Evolutionary conservation across 2,113 vertebrate genomes (phyloP).

Genomic region (Leucopsar rothschildi): DNA sequence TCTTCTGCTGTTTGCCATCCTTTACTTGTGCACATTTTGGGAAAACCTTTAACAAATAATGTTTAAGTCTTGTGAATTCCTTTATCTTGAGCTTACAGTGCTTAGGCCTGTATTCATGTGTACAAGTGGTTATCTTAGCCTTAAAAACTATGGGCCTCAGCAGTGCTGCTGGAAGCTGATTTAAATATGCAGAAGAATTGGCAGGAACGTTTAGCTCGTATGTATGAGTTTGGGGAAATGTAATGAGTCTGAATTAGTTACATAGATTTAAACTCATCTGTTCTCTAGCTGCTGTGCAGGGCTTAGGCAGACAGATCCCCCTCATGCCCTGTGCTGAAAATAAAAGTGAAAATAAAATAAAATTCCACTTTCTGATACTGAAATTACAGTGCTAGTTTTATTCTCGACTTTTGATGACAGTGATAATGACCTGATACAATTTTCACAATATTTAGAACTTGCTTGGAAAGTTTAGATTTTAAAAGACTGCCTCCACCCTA

Average conservation of each 20-base stretch:
- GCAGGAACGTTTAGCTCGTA: fast-evolving
- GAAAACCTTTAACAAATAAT: neutral
- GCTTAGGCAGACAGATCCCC: neutral
- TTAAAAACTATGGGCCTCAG: neutral
- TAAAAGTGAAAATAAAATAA: neutral
- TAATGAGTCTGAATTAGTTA: neutral
- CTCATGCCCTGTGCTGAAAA: neutral
- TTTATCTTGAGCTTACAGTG: neutral
- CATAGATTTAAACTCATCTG: neutral
- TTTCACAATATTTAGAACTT: neutral
- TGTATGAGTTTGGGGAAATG: neutral
- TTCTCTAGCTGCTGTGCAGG: neutral
- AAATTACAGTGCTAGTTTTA: fast-evolving
- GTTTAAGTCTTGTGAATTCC: neutral
- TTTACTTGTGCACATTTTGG: neutral
- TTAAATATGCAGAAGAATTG: neutral
- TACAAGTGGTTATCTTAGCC: neutral
- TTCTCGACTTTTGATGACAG: neutral
- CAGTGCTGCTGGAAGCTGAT: neutral
- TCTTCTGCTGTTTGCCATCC: neutral
- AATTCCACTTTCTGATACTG: neutral
- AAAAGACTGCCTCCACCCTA: neutral
- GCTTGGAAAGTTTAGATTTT: neutral
- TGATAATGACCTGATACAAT: neutral
- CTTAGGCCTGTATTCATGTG: neutral